Conservation (phyloP, 64 coral and sea anemone genomes). For the Cladopsammia gracilis region DNA sequence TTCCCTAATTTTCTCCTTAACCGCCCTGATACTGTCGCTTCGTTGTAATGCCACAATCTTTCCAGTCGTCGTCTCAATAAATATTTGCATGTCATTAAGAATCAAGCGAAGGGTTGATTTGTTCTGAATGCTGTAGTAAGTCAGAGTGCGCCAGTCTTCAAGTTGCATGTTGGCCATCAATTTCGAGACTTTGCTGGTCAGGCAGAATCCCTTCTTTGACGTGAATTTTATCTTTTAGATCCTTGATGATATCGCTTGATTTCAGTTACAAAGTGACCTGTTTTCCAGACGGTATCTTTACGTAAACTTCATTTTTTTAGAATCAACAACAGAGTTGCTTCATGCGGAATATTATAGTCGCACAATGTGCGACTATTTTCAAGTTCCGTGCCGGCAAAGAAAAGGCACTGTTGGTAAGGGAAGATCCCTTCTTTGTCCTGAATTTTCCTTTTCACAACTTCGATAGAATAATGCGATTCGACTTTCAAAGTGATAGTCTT, state of each 20-base stretch:
- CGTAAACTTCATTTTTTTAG: not conserved
- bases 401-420: not conserved
- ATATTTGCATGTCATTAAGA: too few relatives aligned
- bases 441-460: not conserved
- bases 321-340: not conserved
- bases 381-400: not conserved
- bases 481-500: not conserved
- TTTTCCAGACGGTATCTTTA: not conserved
- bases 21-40: too few relatives aligned
- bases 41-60: too few relatives aligned
- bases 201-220: not conserved
- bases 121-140: too few relatives aligned
- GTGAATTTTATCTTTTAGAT: slow-evolving; percentile 5
- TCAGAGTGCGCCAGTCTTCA: too few relatives aligned
- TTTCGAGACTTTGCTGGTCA: not conserved
- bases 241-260: not conserved
- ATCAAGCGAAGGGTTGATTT: too few relatives aligned
- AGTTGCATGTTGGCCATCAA: too few relatives aligned
- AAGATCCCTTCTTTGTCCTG: not conserved
- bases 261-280: not conserved
- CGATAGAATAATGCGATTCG: not conserved
- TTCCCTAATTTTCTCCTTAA: too few relatives aligned
- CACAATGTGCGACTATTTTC: not conserved
- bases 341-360: not conserved
- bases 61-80: too few relatives aligned